Evolutionary conservation across 2,888 invertebrate genomes (phyloP), one percentile per base, ranked within the genome.

Genomic region (Kryphioiulus occultus): DNA sequence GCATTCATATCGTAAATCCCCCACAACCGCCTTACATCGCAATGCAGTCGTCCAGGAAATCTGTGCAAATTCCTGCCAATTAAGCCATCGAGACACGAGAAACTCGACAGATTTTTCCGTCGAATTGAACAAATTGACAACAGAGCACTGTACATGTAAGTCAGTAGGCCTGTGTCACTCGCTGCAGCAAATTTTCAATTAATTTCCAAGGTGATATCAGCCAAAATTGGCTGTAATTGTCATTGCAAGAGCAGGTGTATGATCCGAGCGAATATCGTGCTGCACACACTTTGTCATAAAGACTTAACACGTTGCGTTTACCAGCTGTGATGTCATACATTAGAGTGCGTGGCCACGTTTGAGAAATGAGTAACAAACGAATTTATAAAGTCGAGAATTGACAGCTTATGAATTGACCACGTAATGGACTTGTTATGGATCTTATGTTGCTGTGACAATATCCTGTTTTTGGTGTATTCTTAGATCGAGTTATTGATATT

Each of bases 201-300:
- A 59, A 59, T 59, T 59, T 59, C 59, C 59, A 59, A 59, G 59
- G 59, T 59, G 59, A 59, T 59, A 59, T 12, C n/a, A 59, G n/a
- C 59, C 5, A 5, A 59, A 19, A n/a, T 59, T 12, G 59, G n/a
- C n/a, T n/a, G 59, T 59, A 59, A 59, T 59, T 59, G 59, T n/a
- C 59, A 19, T 59, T 59, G 59, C n/a, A 59, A 19, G n/a, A 59
- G n/a, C 47, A 47, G 47, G 17, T 59, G 42, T 4, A 10, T 42
- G n/a, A 12, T 17, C 59, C 59, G 5, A 19, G 59, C 59, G n/a
- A 19, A 59, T 59, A 9, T 59, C 59, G 59, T 59, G 59, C 59
- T 19, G n/a, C 17, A n/a, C 59, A 59, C n/a, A 5, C n/a, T 59
- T 59, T 59, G n/a, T n/a, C n/a, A 19, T 59, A 59, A 12, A 59